Evolutionary conservation across 2,888 invertebrate genomes (phyloP).

Genomic region (Atrina japonica): DNA sequence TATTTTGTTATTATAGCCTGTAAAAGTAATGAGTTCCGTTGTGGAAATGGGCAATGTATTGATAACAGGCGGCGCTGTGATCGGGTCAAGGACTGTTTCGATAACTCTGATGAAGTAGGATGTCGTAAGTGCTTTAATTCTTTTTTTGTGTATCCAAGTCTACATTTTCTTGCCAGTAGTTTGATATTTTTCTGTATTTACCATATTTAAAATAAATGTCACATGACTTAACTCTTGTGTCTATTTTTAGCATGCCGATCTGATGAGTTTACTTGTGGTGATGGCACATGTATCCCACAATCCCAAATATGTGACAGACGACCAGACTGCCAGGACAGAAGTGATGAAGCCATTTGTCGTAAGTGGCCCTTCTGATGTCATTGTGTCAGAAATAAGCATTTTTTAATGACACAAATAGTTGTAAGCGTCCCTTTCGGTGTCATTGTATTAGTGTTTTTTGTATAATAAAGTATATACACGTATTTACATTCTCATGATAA

Average conservation of each 20-base stretch:
- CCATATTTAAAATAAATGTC: background rate
- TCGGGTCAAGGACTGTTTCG: conserved; percentile 67
- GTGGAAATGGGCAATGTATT: conserved; percentile 80
- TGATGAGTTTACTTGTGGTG: conserved; percentile 32
- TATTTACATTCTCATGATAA: background rate
- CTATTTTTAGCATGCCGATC: conserved; percentile 1
- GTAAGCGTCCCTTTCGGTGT: background rate
- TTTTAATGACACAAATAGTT: background rate
- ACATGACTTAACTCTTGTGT: background rate
- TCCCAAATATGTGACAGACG: conserved; percentile 45
- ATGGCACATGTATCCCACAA: conserved; percentile 81
- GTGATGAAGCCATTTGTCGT: conserved; percentile 86
- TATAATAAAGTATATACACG: background rate
- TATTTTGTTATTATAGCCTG: too few relatives aligned
- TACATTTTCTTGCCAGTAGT: background rate
- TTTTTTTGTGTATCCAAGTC: background rate
- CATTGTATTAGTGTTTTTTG: too few relatives aligned
- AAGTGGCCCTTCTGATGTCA: conserved; percentile 15
- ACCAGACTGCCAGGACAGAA: conserved; percentile 84
- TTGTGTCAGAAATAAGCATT: too few relatives aligned
- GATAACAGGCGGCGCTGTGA: conserved; percentile 70
- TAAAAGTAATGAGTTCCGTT: conserved; percentile 71
- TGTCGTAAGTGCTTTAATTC: conserved; percentile 85
- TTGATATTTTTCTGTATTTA: background rate
- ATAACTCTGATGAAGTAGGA: conserved; percentile 81